These are phyloP conservation scores for Sebastes itinus DNA, from an alignment of 2,797 vertebrate genomes.

Conservation along the genomic window DNA sequence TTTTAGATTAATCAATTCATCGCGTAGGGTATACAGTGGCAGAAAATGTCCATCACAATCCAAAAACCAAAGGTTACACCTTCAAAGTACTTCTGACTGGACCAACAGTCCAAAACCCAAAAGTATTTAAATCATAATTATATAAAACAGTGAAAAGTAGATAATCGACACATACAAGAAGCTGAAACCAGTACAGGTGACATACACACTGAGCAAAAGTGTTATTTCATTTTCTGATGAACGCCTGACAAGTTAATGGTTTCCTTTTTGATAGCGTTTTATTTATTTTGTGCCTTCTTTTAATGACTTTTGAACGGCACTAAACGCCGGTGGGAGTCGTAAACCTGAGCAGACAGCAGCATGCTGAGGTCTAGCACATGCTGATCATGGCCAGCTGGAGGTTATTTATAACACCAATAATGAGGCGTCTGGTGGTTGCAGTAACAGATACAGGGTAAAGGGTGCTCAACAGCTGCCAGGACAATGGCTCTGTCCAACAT, in stretches of 20 bases:
- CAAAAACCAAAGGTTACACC: neutral
- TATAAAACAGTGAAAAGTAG: neutral
- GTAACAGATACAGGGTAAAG: constrained; percentile 28
- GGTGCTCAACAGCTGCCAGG: constrained; percentile 54
- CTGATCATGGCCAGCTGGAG: constrained; percentile 66
- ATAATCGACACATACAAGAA: neutral
- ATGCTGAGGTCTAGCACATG: constrained; percentile 51
- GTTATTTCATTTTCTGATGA: neutral
- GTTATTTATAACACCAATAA: constrained; percentile 77
- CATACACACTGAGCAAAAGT: neutral
- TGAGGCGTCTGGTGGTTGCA: constrained; percentile 11
- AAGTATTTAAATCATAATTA: neutral
- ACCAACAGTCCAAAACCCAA: neutral
- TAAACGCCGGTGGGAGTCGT: neutral
- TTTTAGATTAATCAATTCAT: neutral
- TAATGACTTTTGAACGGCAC: neutral
- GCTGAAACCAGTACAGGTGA: neutral
- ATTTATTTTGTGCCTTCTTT: no score
- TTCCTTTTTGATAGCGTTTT: no score
- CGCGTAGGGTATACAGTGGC: neutral
- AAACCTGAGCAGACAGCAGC: constrained; percentile 45
- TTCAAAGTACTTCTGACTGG: neutral
- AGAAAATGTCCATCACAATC: neutral
- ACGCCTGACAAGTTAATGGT: neutral
- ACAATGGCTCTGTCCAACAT: constrained; percentile 36